Conservation (phyloP, 2,113 vertebrate species). For the Excalfactoria chinensis region DNA sequence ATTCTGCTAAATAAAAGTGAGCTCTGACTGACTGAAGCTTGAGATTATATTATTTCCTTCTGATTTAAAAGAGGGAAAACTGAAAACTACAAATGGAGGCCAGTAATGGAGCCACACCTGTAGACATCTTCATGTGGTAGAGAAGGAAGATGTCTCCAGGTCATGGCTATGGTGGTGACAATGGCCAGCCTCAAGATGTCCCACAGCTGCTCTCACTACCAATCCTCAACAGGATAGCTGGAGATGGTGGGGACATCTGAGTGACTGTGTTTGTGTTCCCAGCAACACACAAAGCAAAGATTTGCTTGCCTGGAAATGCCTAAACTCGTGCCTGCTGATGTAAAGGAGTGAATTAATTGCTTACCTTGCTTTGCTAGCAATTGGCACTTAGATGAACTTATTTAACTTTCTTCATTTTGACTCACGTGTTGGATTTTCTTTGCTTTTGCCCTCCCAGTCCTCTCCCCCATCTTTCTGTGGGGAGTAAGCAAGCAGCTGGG, state of each 20-base stretch:
- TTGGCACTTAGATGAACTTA: neutral
- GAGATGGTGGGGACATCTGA: neutral
- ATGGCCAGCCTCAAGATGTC: neutral
- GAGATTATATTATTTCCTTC: neutral
- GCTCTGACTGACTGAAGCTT: neutral
- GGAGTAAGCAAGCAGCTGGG: accelerated
- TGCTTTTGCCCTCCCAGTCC: neutral
- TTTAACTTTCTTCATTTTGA: no score
- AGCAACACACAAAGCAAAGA: neutral
- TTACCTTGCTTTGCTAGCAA: neutral
- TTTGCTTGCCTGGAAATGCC: neutral
- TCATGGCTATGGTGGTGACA: neutral
- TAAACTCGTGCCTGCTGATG: accelerated
- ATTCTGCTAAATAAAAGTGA: neutral
- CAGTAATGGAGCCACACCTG: neutral
- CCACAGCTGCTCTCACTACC: neutral
- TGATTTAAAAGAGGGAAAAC: neutral
- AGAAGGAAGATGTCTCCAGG: neutral
- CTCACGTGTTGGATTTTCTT: neutral
- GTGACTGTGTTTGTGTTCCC: accelerated
- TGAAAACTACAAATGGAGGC: neutral
- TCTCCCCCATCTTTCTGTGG: no score
- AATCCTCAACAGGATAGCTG: neutral
- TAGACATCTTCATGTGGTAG: no score
- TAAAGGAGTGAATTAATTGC: neutral